phyloP scores from a whole-genome alignment of 2,888 invertebrate genomes.

The Nemotelus pantherinus region DNA sequence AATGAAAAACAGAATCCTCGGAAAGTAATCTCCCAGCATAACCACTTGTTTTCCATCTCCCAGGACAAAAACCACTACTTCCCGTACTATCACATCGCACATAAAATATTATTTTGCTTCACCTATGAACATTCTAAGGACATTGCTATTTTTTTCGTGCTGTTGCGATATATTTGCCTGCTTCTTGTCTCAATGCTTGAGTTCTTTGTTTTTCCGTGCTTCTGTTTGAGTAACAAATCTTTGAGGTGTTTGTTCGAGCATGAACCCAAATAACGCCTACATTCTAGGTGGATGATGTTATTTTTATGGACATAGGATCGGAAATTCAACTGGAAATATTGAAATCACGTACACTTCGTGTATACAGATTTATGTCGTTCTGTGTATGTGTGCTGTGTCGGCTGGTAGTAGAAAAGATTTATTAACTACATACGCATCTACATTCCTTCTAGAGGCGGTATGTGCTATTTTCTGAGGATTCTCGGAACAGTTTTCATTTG shows the following conservation, averaged over 20 bases:
- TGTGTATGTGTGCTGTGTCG: neutral
- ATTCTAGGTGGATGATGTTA: slow-evolving; percentile 38
- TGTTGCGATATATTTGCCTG: neutral
- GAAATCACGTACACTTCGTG: slow-evolving; percentile 46
- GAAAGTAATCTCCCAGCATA: no score
- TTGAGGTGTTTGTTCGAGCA: slow-evolving; percentile 48
- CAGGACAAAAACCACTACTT: no score
- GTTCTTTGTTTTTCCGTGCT: slow-evolving; percentile 7
- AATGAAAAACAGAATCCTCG: no score
- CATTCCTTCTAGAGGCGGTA: no score
- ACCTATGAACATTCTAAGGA: neutral
- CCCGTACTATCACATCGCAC: neutral
- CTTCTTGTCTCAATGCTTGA: neutral
- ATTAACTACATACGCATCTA: neutral
- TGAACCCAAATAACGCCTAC: slow-evolving; percentile 45
- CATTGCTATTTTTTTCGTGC: neutral
- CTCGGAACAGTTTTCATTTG: no score
- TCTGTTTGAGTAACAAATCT: slow-evolving; percentile 48
- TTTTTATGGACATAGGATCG: slow-evolving; percentile 43
- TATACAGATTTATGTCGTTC: slow-evolving; percentile 44
- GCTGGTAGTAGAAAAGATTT: neutral
- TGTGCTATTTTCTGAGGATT: no score
- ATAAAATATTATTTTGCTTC: neutral
- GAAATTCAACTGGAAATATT: slow-evolving; percentile 46
- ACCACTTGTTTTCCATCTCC: no score